Evolutionary conservation across 2,113 vertebrate genomes (phyloP).

Genomic region (Halichoerus grypus): DNA sequence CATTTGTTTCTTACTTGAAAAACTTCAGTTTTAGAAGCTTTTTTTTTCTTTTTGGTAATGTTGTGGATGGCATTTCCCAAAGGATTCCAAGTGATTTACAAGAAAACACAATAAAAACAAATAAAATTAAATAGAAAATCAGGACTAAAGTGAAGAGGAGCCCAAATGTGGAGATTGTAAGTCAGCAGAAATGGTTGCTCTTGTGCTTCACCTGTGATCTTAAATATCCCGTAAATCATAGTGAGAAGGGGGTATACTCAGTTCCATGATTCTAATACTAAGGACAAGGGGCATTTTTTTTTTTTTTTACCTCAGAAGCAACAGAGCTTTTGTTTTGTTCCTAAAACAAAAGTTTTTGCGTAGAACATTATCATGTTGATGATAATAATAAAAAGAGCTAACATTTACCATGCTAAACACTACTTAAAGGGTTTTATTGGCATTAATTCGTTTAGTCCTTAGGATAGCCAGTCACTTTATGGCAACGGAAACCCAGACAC

Average conservation of each 20-base stretch:
- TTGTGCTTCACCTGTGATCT: neutral
- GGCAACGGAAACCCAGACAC: neutral
- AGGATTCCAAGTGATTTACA: neutral
- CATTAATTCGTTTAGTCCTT: neutral
- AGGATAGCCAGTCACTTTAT: neutral
- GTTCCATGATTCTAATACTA: neutral
- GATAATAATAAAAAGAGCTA: neutral
- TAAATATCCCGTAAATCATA: neutral
- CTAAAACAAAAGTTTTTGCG: neutral
- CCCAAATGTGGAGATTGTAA: neutral
- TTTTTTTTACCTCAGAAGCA: neutral
- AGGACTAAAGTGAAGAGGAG: neutral
- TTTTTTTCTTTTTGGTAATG: neutral
- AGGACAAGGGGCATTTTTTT: neutral
- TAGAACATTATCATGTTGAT: neutral
- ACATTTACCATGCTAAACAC: neutral
- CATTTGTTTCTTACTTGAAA: constrained; percentile 23
- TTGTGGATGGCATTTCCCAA: neutral
- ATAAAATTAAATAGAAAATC: neutral
- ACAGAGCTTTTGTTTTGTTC: neutral
- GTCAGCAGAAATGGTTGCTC: neutral
- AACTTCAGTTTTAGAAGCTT: neutral
- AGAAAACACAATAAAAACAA: neutral
- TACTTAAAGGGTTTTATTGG: neutral
- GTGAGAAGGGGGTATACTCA: neutral